These are phyloP conservation scores for Cydia fagiglandana DNA, from an alignment of 1,140 invertebrate genomes.

Conservation along the genomic window DNA sequence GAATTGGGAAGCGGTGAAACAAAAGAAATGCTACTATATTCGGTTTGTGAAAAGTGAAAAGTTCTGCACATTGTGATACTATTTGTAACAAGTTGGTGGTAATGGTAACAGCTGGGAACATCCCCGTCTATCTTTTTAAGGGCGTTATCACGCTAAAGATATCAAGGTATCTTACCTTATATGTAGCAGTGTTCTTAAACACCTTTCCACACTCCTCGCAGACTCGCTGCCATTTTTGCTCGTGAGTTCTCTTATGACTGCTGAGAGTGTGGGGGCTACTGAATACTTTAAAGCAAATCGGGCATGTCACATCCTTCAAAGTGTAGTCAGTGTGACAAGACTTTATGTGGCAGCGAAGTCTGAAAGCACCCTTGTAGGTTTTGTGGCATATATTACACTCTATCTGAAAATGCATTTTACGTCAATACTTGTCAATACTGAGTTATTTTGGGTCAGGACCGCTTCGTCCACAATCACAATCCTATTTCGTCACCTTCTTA, in stretches of 20 bases:
- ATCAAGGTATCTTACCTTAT: background rate
- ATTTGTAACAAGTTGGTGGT: no score
- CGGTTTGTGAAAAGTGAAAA: no score
- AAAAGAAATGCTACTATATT: no score
- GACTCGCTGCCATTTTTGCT: background rate
- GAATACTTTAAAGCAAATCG: background rate
- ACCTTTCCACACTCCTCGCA: background rate
- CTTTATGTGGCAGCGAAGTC: background rate
- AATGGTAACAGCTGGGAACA: background rate
- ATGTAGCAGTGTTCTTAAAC: background rate
- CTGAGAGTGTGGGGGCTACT: background rate
- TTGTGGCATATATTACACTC: background rate
- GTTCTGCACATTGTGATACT: no score
- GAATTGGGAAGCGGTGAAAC: no score
- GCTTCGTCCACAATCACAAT: no score
- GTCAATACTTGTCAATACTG: no score
- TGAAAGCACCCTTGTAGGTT: background rate
- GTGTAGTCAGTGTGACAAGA: background rate
- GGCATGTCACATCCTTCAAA: background rate
- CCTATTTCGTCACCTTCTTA: no score
- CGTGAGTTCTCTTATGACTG: background rate
- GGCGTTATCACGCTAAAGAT: background rate
- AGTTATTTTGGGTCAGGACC: no score
- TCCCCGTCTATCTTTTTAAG: background rate
- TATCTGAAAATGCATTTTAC: background rate